Base-by-base conservation (phyloP, 35 echinoderm and acorn worm genomes). In the Heliocidaris tuberculata region DNA sequence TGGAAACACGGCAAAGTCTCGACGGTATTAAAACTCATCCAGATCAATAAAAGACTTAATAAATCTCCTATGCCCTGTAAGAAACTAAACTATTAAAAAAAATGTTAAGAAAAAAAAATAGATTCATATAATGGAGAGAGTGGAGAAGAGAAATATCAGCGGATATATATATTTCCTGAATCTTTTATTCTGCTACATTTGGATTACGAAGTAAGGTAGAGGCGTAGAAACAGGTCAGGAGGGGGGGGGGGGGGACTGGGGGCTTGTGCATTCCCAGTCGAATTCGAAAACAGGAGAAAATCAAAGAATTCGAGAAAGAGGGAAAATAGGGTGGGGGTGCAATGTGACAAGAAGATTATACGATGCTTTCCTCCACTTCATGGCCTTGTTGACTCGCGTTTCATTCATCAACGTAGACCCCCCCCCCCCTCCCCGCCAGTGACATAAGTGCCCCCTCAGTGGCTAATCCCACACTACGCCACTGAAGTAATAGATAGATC, bases 1-100 rank as follows among this genome's bases (percentile, higher is more conserved):
- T 88, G 86, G 86, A 88, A 88, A 88, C 86, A 88, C 86, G 47
- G 31, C 86, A 30, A 48, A 88, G 10, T 88, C 86, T 29, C 86
- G 31, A 35, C 31, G 86, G 86, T 88, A 88, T 88, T 32, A 88
- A 86, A 86, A 86, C 7, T 16, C 85, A 10, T 52, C 50, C 1
- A 19, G 17, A 70, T 19, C 60, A 70, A 70, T 70, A 70, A 70
- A 70, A 70, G 60, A 70, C 17, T 70, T 70, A 15, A 70, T 70
- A 70, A 70, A 70, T 70, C 60, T 70, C 17, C 16, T 70, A 24
- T 70, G 60, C 16, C 21, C 60, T 21, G 60, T 70, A 24, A 27
- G 15, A 70, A 70, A 70, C 15, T 70, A 19, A 70, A 70, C 4
- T 24, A 12, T 60, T 21, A 70, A 70, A 42, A 42, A 42, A 27